Conservation (phyloP, 2,888 invertebrate species). For the Sinhomidia bicolor region DNA sequence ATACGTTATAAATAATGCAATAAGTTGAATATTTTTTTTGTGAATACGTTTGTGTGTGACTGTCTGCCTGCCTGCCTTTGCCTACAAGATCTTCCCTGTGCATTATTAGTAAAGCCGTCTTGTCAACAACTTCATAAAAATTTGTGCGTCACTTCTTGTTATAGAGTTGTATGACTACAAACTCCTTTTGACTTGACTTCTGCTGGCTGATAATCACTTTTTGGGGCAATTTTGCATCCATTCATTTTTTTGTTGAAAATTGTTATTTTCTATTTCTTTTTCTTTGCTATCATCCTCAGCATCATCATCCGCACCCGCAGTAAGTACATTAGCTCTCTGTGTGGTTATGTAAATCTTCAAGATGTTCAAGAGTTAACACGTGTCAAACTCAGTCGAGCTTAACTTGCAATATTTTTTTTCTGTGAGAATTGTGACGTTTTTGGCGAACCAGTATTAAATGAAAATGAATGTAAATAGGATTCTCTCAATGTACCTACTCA, state of each 20-base stretch:
- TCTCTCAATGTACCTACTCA: neutral
- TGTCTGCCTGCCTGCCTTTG: neutral
- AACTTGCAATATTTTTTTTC: constrained; percentile 6
- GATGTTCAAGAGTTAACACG: neutral
- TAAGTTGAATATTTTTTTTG: neutral
- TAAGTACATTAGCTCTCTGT: neutral
- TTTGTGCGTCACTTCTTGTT: constrained; percentile 7
- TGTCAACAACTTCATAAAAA: neutral
- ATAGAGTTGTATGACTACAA: no score
- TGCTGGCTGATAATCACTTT: neutral
- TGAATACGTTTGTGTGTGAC: constrained; percentile 3
- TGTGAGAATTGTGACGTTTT: neutral
- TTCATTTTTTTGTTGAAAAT: neutral
- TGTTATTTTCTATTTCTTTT: neutral
- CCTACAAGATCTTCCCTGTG: neutral
- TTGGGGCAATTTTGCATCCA: neutral
- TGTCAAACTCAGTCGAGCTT: constrained; percentile 9
- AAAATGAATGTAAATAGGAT: constrained; percentile 24
- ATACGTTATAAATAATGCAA: constrained; percentile 16
- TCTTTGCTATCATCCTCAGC: neutral
- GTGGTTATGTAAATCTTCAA: constrained; percentile 10
- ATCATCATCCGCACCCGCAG: neutral
- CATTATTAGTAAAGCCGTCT: neutral
- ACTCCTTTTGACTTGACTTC: no score
- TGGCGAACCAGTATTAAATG: constrained; percentile 7